Evolutionary conservation across 2,888 invertebrate species (phyloP), one percentile per base, ranked within the genome.

Genomic region (Actias luna): DNA sequence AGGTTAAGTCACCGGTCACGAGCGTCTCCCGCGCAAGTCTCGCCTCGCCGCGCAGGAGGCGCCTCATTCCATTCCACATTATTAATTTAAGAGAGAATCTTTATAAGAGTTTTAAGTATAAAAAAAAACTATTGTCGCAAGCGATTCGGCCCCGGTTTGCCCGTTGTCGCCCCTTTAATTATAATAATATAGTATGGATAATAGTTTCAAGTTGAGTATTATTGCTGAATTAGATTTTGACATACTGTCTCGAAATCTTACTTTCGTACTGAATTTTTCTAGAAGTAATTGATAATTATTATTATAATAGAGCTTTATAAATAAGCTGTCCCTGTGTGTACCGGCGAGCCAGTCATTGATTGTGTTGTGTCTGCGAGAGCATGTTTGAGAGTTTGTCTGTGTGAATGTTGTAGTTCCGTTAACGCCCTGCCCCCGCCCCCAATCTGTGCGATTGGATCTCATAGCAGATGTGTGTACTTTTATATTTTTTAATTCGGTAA

Each of bases 31-130:
- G 84, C 83, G 82, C 80, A 69, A 65, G 68, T 76, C 79, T 74
- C 77, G 78, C 72, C 78, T 80, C 84, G 82, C 84, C 82, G 85
- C 88, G 88, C 86, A 72, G 87, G 88, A 88, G 89, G 83, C 87
- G 84, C 85, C 83, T 89, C 89, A 87, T 91, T 93, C 88, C 93
- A 93, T 93, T 93, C 92, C 93, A 93, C 91, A 86, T 83, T 83
- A 79, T 87, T 91, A 90, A 89, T 88, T 85, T 92, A 92, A 91
- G 91, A 82, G 85, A 88, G 75, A 85, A 88, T 87, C 87, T 89
- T 87, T 85, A 85, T 89, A 88, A 88, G 87, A 89, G 84, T 83
- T 87, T 87, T 88, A 89, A 88, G 86, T 82, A 85, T 85, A 84
- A 86, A 81, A 83, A 84, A 80, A 83, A 82, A 18, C 42, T 42